These are phyloP conservation scores for Phenganax marumi DNA, from an alignment of 92 coral and sea anemone species.

Conservation along the genomic window DNA sequence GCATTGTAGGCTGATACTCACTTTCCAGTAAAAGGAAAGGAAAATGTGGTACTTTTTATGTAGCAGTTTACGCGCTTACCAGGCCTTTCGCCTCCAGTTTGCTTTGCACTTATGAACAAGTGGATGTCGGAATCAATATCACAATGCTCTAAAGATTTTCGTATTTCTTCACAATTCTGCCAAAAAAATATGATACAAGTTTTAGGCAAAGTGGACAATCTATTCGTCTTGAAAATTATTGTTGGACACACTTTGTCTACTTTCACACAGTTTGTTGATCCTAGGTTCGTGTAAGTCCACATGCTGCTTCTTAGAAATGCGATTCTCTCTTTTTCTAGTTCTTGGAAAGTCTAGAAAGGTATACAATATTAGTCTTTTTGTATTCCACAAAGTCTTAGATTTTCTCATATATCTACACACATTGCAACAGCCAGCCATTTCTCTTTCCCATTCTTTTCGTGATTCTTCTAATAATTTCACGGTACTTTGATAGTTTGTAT, in stretches of 20 bases:
- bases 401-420: slow-evolving; percentile 54
- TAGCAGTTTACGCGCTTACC: slow-evolving; percentile 49
- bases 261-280: slow-evolving; percentile 78
- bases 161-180: slow-evolving; percentile 71
- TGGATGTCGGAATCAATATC: slow-evolving; percentile 79
- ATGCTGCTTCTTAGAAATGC: slow-evolving; percentile 82
- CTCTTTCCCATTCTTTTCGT: slow-evolving; percentile 82
- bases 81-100: slow-evolving; percentile 93
- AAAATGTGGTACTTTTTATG: not conserved
- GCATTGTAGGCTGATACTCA: not conserved
- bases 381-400: not conserved
- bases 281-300: slow-evolving; percentile 87
- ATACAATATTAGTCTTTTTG: not conserved
- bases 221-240: not conserved
- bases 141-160: slow-evolving; percentile 75
- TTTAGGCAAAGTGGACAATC: not conserved
- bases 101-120: slow-evolving; percentile 75
- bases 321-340: slow-evolving; percentile 84
- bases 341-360: slow-evolving; percentile 66
- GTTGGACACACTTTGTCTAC: slow-evolving; percentile 72
- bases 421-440: slow-evolving; percentile 80
- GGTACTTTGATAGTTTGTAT: slow-evolving; percentile 85
- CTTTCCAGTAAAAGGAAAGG: not conserved
- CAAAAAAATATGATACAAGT: not conserved
- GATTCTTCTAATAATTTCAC: slow-evolving; percentile 82